Base-by-base conservation (phyloP, 1,140 invertebrate genomes). In the Trichonephila inaurata region DNA sequence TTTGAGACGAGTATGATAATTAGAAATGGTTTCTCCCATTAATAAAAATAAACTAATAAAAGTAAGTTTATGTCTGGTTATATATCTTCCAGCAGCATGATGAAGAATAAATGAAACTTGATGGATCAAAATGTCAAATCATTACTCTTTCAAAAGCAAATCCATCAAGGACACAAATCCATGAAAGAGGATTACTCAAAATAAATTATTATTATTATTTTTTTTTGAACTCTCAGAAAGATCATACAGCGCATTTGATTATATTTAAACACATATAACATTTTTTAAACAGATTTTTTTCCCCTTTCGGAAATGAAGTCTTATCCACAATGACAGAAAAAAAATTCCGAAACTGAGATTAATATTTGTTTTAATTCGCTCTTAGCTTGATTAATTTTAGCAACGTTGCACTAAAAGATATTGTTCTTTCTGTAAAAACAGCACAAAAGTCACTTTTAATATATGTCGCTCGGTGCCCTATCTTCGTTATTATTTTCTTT, bases 351-450 rank as follows among this genome's bases (percentile, higher is more conserved):
- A 77, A 77, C 28, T 40, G 16, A 33, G 18, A 77, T 77, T 77
- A 28, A 28, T 77, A 77, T 77, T 77, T 77, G 33, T 40, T 77
- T 77, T 33, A 77, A 77, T 77, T 77, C 12, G 72, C 16, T 77
- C 28, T 77, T 40, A 77, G 18, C 28, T 77, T 77, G 72, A 77
- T 77, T 33, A 77, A 77, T 77, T 77, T 77, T 40, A 14, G 72
- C 72, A 40, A 77, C 33, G 72, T 40, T 77, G 72, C 72, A 18
- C 18, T 18, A 28, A 77, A 40, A 77, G 72, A 77, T 18, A 77
- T 33, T 77, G 72, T 77, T 77, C 33, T 28, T 40, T 40, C n/a
- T 18, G 4, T 19, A 28, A 6, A 77, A 28, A 69, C 6, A 40
- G 18, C 14, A 18, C 72, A 16, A 12, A 6, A 33, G 16, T 77